Percentiles rank a stretch among this genome's conserved stretches.
Evolutionary conservation across 2,113 vertebrate genomes (phyloP).

Genomic region (Syngnathoides biaculeatus): DNA sequence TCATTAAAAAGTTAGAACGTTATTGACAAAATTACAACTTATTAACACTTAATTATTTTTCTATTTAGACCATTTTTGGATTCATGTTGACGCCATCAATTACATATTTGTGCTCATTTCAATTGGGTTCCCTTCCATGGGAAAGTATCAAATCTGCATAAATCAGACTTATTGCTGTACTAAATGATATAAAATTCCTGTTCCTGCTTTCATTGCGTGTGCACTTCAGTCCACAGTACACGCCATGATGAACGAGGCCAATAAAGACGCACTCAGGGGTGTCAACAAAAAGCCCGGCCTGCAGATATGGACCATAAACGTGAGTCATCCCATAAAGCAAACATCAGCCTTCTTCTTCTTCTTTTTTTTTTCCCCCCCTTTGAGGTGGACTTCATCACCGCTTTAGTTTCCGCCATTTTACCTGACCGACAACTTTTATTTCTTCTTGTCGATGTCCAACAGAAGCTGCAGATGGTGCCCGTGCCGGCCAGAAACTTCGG

Average conservation of each 20-base stretch:
- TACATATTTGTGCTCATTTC: too few relatives aligned
- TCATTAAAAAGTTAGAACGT: too few relatives aligned
- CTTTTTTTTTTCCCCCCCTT: too few relatives aligned
- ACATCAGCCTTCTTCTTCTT: neutral
- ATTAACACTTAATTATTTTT: too few relatives aligned
- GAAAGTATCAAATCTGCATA: neutral
- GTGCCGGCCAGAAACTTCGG: constrained; percentile 78
- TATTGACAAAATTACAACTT: too few relatives aligned
- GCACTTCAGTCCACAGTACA: constrained; percentile 57
- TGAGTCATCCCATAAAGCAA: constrained; percentile 60
- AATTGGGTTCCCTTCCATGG: too few relatives aligned
- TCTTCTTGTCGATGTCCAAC: constrained; percentile 20
- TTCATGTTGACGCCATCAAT: too few relatives aligned
- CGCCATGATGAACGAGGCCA: constrained; percentile 73
- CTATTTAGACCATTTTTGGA: too few relatives aligned
- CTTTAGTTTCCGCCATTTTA: neutral
- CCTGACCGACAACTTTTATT: neutral
- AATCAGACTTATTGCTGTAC: neutral
- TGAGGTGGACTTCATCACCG: neutral
- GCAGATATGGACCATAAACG: constrained; percentile 91
- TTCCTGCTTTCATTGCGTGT: neutral
- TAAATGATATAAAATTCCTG: neutral
- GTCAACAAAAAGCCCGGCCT: constrained; percentile 77
- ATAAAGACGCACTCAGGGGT: constrained; percentile 50
- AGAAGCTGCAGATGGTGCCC: constrained; percentile 86